Evolutionary conservation across 2,888 invertebrate genomes (phyloP), one percentile per base, ranked within the genome.

Genomic region (Pelosia muscerda): DNA sequence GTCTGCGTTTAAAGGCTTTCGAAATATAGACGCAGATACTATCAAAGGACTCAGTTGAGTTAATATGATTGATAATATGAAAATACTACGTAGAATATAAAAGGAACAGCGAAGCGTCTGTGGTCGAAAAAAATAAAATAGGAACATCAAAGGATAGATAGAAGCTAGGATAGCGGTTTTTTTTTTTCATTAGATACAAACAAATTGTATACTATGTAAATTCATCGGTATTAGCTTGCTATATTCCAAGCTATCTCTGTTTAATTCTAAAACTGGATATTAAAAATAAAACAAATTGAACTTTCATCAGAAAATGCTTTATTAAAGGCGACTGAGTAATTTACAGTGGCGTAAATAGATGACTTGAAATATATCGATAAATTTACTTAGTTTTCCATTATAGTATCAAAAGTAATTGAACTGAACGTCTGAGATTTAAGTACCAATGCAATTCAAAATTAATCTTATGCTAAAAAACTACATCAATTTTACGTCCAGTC

Each of bases 1-100:
- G 2, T 49, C 9, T 9, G n/a, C n/a, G 49, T 9, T n/a, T 19
- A 49, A 5, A 49, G n/a, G n/a, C 49, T 49, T 49, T 49, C 49
- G 49, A 49, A 49, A 49, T 49, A 19, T n/a, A n/a, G 49, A n/a
- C n/a, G 49, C n/a, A n/a, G n/a, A n/a, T 49, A n/a, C 8, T 49
- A n/a, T 49, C n/a, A n/a, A 49, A 49, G 19, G n/a, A 49, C 49
- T 42, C 42, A 42, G 42, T 42, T 19, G 49, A 49, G 49, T 49
- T 49, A 49, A 49, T 49, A 49, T 49, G 49, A 49, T 49, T 49
- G 49, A 49, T 49, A 49, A 49, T 49, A n/a, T n/a, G 8, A 49
- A 49, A 49, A 49, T 49, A n/a, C n/a, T 49, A 9, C n/a, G 49
- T 49, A 9, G 49, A 8, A 49, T 49, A n/a, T 49, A 49, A 49